Percentiles rank a stretch among this genome's conserved stretches.
These are phyloP conservation scores for Anoncus sp. DNA, from an alignment of 2,888 invertebrate species.

Conservation along the genomic window DNA sequence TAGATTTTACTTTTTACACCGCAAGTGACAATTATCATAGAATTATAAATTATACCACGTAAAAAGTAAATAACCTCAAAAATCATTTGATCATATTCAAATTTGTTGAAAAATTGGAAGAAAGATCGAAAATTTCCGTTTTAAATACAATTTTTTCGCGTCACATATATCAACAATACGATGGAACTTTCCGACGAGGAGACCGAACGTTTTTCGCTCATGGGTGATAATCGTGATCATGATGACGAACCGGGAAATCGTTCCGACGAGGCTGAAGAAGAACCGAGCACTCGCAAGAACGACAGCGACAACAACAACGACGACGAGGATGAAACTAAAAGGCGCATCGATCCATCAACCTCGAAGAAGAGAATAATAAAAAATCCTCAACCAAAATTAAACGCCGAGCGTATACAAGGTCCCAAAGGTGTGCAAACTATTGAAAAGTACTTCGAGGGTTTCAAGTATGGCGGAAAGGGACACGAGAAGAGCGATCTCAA, in stretches of 20 bases:
- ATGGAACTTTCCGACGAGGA: slow-evolving; percentile 59
- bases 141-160: not conserved
- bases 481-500: slow-evolving; percentile 93
- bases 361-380: slow-evolving; percentile 86
- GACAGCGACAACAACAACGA: slow-evolving; percentile 62
- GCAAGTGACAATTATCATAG: too few species aligned
- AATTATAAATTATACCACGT: too few species aligned
- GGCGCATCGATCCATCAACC: slow-evolving; percentile 82
- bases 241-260: slow-evolving; percentile 50
- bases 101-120: not conserved
- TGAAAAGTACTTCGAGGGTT: slow-evolving; percentile 91
- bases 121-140: slow-evolving; percentile 10
- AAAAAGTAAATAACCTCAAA: not conserved
- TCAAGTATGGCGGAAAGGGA: slow-evolving; percentile 93
- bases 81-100: not conserved
- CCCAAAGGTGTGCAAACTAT: slow-evolving; percentile 92
- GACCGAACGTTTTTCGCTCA: slow-evolving; percentile 47
- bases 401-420: slow-evolving; percentile 89
- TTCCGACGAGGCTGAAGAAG: slow-evolving; percentile 58
- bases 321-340: slow-evolving; percentile 68
- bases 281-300: slow-evolving; percentile 9
- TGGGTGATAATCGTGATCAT: slow-evolving; percentile 42
- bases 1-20: not conserved
- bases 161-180: not conserved
- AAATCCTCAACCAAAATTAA: slow-evolving; percentile 88